These are phyloP conservation scores for Archilochus colubris DNA, from an alignment of 2,113 vertebrate genomes.

Conservation along the genomic window DNA sequence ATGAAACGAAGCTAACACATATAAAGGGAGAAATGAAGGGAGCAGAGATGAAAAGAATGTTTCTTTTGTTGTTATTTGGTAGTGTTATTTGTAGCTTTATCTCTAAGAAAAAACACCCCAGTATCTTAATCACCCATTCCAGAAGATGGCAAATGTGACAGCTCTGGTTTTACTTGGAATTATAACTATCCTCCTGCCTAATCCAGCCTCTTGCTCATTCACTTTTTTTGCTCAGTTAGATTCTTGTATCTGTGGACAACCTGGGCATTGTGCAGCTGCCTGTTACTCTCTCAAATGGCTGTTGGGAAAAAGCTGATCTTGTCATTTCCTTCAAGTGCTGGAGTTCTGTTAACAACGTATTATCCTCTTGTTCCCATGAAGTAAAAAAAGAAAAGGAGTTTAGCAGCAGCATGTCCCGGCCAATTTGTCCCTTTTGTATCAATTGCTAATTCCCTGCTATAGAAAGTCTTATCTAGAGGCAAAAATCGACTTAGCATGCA, in stretches of 20 bases:
- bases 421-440: neutral
- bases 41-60: conserved; percentile 7
- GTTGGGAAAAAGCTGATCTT: neutral
- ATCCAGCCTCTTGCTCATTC: neutral
- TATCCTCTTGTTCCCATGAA: neutral
- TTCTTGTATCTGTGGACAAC: neutral
- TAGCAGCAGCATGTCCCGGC: neutral
- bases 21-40: neutral
- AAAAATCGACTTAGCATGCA: neutral
- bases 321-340: neutral
- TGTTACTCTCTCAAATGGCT: neutral
- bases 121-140: neutral
- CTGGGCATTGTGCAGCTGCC: neutral
- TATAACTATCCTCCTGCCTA: neutral
- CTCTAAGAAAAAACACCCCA: neutral
- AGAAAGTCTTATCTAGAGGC: neutral
- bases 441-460: neutral
- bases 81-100: conserved; percentile 6
- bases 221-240: neutral
- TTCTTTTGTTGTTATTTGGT: neutral
- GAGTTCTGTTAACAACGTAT: neutral
- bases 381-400: neutral
- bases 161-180: neutral
- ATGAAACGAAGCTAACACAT: neutral
- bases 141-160: conserved; percentile 6